Evolutionary conservation across 2,888 invertebrate species (phyloP), one percentile per base, ranked within the genome.

Genomic region (Clepsis dumicolana): DNA sequence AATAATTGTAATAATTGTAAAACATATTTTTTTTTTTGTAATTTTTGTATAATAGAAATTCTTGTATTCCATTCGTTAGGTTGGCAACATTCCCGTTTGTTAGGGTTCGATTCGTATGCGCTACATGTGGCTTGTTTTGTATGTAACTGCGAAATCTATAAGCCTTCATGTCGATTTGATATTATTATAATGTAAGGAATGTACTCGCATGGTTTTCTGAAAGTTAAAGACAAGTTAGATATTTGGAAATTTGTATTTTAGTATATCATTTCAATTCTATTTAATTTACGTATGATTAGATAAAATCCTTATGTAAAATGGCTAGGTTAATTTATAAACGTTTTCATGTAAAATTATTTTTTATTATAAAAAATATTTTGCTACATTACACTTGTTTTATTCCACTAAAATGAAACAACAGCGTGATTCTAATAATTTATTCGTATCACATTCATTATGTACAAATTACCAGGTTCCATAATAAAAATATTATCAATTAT

Each of bases 371-470:
- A 24, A 18, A 54, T 66, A 66, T 66, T 66, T 66, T 66, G 66
- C 66, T 66, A 66, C 48, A 38, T 14, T 21, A n/a, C 25, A 16
- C 12, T 65, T 4, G 60, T 65, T 41, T 65, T 44, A 60, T 65
- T 65, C 0, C 10, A 50, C 2, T 18, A 2, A 8, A 68, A 53
- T 63, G 32, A 64, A 64, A 68, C 50, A 57, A 41, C 16, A 4
- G 1, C 18, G 7, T 53, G 32, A 32, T 64, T 62, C 70, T 70
- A 73, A 71, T 67, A 67, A 66, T 73, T 76, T 86, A 77, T 74
- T 80, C 75, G 82, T 89, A 90, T 90, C 88, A 89, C 89, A 86
- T 88, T 86, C 80, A 84, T 82, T 90, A 91, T 91, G 80, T 92
- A 92, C 92, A 92, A 86, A 87, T 87, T 84, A 88, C 85, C 81